These are phyloP conservation scores for Terebella lapidaria DNA, from an alignment of 2,888 invertebrate species.

Conservation along the genomic window DNA sequence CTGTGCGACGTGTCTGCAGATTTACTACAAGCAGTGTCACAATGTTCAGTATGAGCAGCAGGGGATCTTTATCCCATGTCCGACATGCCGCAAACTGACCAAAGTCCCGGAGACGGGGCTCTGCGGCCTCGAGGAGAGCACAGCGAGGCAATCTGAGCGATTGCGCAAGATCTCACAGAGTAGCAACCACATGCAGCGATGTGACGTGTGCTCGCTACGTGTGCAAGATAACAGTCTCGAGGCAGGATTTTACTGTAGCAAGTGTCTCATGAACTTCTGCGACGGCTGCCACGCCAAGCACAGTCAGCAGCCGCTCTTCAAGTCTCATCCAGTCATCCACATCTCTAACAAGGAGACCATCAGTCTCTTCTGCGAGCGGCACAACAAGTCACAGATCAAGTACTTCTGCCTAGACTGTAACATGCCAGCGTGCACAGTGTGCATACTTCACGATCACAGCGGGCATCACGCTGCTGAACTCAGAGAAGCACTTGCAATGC, in stretches of 20 bases:
- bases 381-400: constrained; percentile 12
- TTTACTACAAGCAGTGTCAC: constrained; percentile 2
- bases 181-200: constrained; percentile 7
- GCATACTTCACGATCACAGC: constrained; percentile 16
- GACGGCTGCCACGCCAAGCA: constrained; percentile 15
- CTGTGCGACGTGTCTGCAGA: constrained; percentile 11
- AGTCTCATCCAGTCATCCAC: constrained; percentile 18
- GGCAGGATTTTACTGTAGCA: constrained; percentile 21
- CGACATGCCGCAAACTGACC: constrained; percentile 7
- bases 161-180: constrained; percentile 5
- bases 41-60: background rate
- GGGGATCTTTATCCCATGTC: constrained; percentile 1
- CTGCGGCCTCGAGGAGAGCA: background rate
- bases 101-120: background rate
- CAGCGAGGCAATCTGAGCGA: background rate
- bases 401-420: constrained; percentile 24
- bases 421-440: constrained; percentile 16
- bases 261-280: constrained; percentile 23
- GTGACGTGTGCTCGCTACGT: constrained; percentile 9
- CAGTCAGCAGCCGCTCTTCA: constrained; percentile 16
- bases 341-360: constrained; percentile 20
- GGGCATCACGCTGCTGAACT: constrained; percentile 12
- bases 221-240: background rate
- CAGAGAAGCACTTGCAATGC: constrained; percentile 15
- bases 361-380: constrained; percentile 14